A percentile compares a stretch with the other conserved stretches of the same genome.
Conservation (phyloP, 2,888 invertebrate species). For the Gymnocheta viridis region DNA sequence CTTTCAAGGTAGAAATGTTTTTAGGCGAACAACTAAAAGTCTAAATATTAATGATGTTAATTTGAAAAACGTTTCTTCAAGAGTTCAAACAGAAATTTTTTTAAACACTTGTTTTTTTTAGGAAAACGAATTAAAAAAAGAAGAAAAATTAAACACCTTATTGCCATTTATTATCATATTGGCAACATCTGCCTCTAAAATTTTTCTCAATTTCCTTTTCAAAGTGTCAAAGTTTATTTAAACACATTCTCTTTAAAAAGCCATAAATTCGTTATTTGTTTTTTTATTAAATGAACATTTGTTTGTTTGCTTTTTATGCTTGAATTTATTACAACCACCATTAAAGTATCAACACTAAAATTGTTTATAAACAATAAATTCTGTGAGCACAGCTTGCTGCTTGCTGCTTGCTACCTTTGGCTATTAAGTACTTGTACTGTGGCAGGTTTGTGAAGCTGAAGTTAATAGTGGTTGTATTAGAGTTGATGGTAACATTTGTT, state of each 20-base stretch:
- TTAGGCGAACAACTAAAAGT: not conserved
- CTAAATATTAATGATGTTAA: conserved; percentile 18
- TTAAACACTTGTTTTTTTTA: conserved; percentile 38
- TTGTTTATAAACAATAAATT: conserved; percentile 62
- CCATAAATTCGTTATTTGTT: conserved; percentile 56
- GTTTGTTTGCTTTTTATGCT: conserved; percentile 1
- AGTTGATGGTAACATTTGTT: conserved; percentile 40
- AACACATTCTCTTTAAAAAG: conserved; percentile 67
- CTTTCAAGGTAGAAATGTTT: not conserved
- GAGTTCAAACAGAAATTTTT: not conserved
- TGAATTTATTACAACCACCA: conserved; percentile 62
- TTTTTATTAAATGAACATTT: conserved; percentile 15
- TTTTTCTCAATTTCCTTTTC: conserved; percentile 50
- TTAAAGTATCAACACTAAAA: conserved; percentile 58
- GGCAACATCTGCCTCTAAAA: conserved; percentile 60
- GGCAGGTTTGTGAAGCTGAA: not conserved
- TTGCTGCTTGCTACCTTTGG: conserved; percentile 11
- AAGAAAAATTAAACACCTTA: conserved; percentile 51
- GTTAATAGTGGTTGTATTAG: not conserved
- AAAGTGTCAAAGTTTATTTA: conserved; percentile 69
- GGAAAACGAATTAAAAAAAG: not conserved
- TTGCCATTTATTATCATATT: conserved; percentile 63
- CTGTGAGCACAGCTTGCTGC: conserved; percentile 12
- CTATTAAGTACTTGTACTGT: conserved; percentile 8
- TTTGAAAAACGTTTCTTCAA: not conserved